Evolutionary conservation across 2,113 vertebrate species (phyloP).

Genomic region (Salminus brasiliensis): DNA sequence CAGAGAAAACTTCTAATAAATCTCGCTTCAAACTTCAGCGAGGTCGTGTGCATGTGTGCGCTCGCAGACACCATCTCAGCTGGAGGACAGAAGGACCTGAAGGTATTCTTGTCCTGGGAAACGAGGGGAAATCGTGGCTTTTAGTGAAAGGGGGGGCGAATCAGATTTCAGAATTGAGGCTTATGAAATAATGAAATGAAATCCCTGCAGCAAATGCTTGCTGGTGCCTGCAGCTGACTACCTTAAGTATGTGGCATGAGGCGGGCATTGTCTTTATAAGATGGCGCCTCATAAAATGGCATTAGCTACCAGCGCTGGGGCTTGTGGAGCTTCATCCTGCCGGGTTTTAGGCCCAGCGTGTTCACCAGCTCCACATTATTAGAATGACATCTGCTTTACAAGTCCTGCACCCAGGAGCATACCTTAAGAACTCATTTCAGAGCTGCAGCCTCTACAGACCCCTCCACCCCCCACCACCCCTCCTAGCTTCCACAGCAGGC

Average conservation of each 20-base stretch:
- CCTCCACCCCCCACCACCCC: constrained; percentile 80
- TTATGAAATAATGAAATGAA: constrained; percentile 94
- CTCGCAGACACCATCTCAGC: constrained; percentile 31
- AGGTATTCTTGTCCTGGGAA: constrained; percentile 52
- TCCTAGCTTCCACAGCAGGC: constrained; percentile 20
- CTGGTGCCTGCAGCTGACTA: constrained; percentile 83
- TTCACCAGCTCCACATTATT: constrained; percentile 93
- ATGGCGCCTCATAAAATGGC: constrained; percentile 94
- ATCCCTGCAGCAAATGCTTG: constrained; percentile 86
- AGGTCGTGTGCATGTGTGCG: constrained; percentile 8
- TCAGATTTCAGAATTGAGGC: constrained; percentile 90
- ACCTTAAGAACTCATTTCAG: constrained; percentile 87
- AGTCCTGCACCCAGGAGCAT: constrained; percentile 86
- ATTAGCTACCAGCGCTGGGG: constrained; percentile 90
- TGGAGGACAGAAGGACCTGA: constrained; percentile 29
- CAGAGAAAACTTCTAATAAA: constrained; percentile 14
- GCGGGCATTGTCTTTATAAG: constrained; percentile 84
- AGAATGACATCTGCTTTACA: constrained; percentile 94
- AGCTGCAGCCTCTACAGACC: constrained; percentile 70
- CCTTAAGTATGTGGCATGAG: constrained; percentile 85
- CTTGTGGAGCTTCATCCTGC: constrained; percentile 88
- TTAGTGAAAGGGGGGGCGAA: constrained; percentile 54
- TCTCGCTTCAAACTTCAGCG: constrained; percentile 21
- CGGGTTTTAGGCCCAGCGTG: constrained; percentile 86
- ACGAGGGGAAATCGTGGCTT: constrained; percentile 78